Evolutionary conservation across 2,797 vertebrate genomes (phyloP).

Genomic region (Cichlasoma orientale): DNA sequence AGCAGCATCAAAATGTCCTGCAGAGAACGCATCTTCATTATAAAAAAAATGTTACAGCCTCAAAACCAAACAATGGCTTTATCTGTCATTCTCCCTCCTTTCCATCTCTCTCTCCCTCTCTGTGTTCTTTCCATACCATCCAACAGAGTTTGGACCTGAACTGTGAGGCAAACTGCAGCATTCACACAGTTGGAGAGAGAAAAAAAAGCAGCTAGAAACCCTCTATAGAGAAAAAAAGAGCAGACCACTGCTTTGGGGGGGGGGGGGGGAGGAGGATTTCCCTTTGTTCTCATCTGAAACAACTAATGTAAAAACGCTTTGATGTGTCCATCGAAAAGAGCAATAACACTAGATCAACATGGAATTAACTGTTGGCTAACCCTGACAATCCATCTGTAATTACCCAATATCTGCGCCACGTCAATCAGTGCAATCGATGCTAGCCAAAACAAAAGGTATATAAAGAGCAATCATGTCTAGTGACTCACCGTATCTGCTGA

Average conservation of each 20-base stretch:
- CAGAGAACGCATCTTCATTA: slow-evolving; percentile 43
- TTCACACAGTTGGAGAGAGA: slow-evolving; percentile 19
- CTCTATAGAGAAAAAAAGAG: slow-evolving; percentile 44
- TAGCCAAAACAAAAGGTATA: not conserved
- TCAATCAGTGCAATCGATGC: not conserved
- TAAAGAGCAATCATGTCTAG: not conserved
- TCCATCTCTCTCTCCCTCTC: not conserved
- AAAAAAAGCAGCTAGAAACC: not conserved
- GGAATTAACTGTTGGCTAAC: not conserved
- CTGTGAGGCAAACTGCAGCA: slow-evolving; percentile 56
- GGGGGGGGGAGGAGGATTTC: slow-evolving; percentile 1
- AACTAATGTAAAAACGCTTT: slow-evolving; percentile 27
- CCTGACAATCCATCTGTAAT: not conserved
- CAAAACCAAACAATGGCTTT: slow-evolving; percentile 8
- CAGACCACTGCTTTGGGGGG: slow-evolving; percentile 12
- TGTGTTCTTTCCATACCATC: slow-evolving; percentile 14
- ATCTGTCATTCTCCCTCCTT: slow-evolving; percentile 6
- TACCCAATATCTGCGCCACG: not conserved
- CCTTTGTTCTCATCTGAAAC: slow-evolving; percentile 44
- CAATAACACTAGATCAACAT: slow-evolving; percentile 8
- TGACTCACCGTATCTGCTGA: slow-evolving; percentile 94
- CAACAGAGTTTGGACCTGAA: slow-evolving; percentile 40
- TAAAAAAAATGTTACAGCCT: slow-evolving; percentile 5
- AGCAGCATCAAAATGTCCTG: slow-evolving; percentile 23
- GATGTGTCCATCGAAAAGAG: slow-evolving; percentile 6